phyloP scores from a whole-genome alignment of 2,113 vertebrate genomes.

The Rhipidura dahli region DNA sequence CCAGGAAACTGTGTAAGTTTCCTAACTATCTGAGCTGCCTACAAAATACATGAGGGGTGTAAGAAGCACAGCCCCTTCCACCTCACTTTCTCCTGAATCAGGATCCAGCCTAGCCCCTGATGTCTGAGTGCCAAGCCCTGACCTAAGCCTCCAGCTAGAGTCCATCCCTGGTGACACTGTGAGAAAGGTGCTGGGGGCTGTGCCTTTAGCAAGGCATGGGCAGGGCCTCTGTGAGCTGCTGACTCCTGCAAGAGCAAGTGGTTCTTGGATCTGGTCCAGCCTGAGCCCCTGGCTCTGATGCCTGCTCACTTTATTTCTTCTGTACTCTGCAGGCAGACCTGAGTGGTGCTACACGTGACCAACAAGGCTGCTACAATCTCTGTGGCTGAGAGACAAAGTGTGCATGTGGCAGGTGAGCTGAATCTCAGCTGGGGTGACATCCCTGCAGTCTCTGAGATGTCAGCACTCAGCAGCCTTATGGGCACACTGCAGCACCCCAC shows the following conservation, averaged over 20 bases:
- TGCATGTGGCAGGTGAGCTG: background rate
- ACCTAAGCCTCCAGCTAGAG: background rate
- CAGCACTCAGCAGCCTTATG: background rate
- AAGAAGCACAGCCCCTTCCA: background rate
- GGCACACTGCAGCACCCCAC: background rate
- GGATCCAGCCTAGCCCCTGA: background rate
- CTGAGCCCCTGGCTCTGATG: background rate
- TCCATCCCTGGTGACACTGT: too few relatives aligned
- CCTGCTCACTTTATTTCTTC: background rate
- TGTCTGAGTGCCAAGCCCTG: background rate
- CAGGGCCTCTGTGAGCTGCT: background rate
- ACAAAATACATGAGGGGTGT: background rate
- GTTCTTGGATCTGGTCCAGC: background rate
- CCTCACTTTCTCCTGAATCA: background rate
- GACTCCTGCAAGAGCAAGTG: background rate
- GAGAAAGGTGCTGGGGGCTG: background rate
- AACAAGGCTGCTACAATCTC: background rate
- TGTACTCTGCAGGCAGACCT: background rate
- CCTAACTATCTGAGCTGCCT: background rate
- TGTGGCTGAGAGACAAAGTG: background rate
- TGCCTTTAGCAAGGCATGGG: fast-evolving
- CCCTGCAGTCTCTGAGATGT: background rate
- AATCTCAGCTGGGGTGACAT: too few relatives aligned
- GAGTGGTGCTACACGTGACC: background rate
- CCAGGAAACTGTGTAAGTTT: background rate